Conservation (phyloP, 2,113 vertebrate genomes). For the Dascyllus trimaculatus region DNA sequence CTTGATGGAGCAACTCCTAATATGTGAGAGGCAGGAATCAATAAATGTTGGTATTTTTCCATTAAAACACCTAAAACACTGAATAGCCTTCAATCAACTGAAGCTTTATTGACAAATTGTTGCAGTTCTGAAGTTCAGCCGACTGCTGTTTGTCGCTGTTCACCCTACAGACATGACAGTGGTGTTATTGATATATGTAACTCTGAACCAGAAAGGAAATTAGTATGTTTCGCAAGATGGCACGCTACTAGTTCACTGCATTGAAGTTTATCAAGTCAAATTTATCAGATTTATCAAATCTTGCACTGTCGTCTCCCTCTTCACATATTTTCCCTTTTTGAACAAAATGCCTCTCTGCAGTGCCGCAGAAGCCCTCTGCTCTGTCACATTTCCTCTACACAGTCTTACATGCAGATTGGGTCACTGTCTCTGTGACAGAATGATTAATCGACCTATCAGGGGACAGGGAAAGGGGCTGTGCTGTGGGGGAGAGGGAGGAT, state of each 20-base stretch:
- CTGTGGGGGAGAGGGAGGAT: slow-evolving; percentile 58
- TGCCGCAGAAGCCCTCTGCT: slow-evolving; percentile 61
- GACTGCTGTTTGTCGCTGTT: background rate
- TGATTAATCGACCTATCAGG: slow-evolving; percentile 80
- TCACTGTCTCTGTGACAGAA: slow-evolving; percentile 75
- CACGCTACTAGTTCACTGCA: slow-evolving; percentile 6
- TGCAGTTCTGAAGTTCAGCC: background rate
- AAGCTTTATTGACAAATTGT: background rate
- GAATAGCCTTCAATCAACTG: too few relatives aligned
- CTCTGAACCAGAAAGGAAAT: background rate
- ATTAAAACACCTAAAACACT: too few relatives aligned
- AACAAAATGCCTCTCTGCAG: slow-evolving; percentile 55
- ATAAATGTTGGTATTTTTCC: background rate
- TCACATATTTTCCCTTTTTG: slow-evolving; percentile 28
- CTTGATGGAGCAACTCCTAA: background rate
- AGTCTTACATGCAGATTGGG: slow-evolving; percentile 77
- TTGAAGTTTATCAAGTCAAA: too few relatives aligned
- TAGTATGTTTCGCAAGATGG: slow-evolving; percentile 1
- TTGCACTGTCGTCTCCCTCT: background rate
- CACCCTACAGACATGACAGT: too few relatives aligned
- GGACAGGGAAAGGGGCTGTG: slow-evolving; percentile 57
- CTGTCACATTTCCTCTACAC: slow-evolving; percentile 49
- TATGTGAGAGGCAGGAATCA: background rate
- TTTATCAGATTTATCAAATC: too few relatives aligned
- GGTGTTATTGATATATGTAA: background rate